Evolutionary conservation across 2,797 vertebrate species (phyloP), one percentile per base, ranked within the genome.

Genomic region (Spea hammondii): DNA sequence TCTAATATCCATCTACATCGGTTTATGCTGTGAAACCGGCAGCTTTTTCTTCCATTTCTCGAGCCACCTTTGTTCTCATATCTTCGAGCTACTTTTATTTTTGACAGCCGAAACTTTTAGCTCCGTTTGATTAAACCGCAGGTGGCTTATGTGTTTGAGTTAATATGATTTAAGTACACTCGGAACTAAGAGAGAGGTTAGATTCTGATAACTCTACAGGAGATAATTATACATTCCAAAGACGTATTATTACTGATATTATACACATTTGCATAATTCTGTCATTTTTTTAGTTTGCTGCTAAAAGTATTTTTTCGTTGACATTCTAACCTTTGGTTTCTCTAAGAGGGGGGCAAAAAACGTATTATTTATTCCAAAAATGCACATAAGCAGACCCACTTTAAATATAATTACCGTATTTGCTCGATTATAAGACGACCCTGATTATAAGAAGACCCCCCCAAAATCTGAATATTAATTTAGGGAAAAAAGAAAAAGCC

Each of bases 111-210:
- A 6, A 6, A 62, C 48, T 32, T 8, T 55, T 69, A 51, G 55
- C 62, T 50, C 17, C 47, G 4, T 17, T 11, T 17, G 11, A 73
- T 5, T 5, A 51, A 55, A 8, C 77, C 10, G 51, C 51, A 14
- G 77, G 77, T 17, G 51, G 59, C 70, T 59, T 45, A 72, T 49
- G 53, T 49, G 70, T 70, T 70, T 77, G 76, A 77, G 48, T 78
- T 65, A 78, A 65, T 78, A 65, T 48, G 45, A 68, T 67, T 59
- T 57, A 68, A 73, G 64, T 59, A 7, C 17, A 32, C 46, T 67
- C 32, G 17, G 14, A 79, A 60, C 10, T 4, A 48, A 70, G 76
- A 50, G 32, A 17, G 68, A 70, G 57, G 67, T 12, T 13, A 60
- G 54, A 68, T 5, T 48, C 8, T 74, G 72, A 69, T 79, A 57